Base-by-base conservation (phyloP, 1,140 invertebrate genomes). In the Drosophila malerkotliana region DNA sequence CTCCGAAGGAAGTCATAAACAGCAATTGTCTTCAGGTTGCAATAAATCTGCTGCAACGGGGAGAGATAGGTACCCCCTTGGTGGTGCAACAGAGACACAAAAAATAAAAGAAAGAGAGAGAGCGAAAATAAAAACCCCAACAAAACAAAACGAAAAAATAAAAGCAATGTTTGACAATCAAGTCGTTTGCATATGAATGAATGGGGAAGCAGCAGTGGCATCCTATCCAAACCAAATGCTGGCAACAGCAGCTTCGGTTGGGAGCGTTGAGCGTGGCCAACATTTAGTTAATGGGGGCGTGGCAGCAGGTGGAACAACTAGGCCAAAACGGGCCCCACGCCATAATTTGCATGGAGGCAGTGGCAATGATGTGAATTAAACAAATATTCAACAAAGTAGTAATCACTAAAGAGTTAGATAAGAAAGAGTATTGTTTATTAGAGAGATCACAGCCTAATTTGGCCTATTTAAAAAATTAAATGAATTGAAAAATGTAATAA, bases 81-180 rank as follows among this genome's bases (percentile, higher is more conserved):
- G 14, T 44, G 14, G 41, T 15, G 15, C 49, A 21, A 51, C 41
- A 59, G 51, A 30, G 51, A 18, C 41, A 24, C 49, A 72, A 32
- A 60, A 48, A 66, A 41, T 39, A 54, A 32, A 60, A 32, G 8
- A 7, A 30, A 55, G 39, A 21, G 21, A 51, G 39, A 55, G 41
- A 58, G 14, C 15, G 14, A 26, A 51, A 14, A 51, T 39, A 72
- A 59, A 30, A 59, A 18, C 41, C 30, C 51, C 18, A 72, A 39
- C 49, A 52, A 69, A 66, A 51, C 37, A 63, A 44, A 60, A 32
- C 5, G 3, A 48, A 55, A 49, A 21, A 49, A 45, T 59, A 71
- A 59, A 59, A 51, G 39, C 66, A 71, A 71, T 59, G 54, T 71
- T 73, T 73, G 69, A 72, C 68, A 72, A 54, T 73, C 69, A 54